A percentile compares a stretch with the other conserved stretches of the same genome.
Conservation (phyloP, 35 echinoderm and acorn worm genomes). For the Anneissia japonica region DNA sequence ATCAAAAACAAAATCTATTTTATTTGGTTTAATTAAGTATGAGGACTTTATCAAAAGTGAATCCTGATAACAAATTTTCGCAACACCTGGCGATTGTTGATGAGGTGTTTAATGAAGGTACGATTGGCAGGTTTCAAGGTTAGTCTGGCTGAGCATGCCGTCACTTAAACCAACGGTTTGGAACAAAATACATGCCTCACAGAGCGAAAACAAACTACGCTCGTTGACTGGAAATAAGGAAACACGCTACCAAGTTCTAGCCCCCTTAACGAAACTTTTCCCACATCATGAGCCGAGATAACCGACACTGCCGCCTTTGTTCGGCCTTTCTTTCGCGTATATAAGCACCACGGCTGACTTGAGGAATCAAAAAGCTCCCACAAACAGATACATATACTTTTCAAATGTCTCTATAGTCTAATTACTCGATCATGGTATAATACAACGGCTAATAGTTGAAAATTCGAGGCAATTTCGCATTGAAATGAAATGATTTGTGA, state of each 20-base stretch:
- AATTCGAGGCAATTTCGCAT: neutral
- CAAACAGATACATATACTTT: neutral
- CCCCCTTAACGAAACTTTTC: neutral
- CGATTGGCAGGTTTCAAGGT: neutral
- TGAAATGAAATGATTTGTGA: slow-evolving; percentile 2
- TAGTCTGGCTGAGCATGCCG: neutral
- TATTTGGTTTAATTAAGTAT: neutral
- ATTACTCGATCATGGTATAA: neutral
- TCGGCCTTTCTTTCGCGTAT: neutral
- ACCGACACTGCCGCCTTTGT: neutral
- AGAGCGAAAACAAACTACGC: neutral
- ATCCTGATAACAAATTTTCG: neutral
- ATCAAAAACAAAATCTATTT: neutral
- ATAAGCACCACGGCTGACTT: neutral
- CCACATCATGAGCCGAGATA: neutral
- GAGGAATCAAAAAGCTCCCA: neutral
- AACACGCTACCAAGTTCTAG: neutral
- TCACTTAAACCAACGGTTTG: neutral
- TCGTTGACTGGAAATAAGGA: neutral
- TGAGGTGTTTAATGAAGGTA: neutral
- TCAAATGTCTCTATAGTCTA: neutral
- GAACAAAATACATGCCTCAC: neutral
- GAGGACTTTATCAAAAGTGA: neutral
- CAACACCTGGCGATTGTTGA: neutral
- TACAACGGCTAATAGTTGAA: neutral